Conservation (phyloP, 1,140 invertebrate species). For the Riptortus pedestris region DNA sequence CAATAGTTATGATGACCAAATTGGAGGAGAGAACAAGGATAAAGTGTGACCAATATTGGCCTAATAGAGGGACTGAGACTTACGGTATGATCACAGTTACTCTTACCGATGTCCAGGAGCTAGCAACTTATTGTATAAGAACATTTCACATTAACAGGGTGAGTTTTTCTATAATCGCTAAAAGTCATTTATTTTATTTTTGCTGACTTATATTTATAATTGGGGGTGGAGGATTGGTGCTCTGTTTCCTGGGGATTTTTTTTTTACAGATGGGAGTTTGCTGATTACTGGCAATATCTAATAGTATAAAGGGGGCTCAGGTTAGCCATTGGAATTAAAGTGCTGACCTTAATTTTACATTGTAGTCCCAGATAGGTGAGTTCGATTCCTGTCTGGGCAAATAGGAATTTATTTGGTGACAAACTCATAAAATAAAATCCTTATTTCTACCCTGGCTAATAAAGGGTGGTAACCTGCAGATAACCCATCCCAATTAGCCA, state of each 20-base stretch:
- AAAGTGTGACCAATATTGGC: conserved; percentile 98
- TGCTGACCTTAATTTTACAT: no score
- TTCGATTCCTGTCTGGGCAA: no score
- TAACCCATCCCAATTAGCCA: no score
- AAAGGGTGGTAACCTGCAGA: no score
- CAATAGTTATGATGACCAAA: conserved; percentile 98
- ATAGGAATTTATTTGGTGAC: no score
- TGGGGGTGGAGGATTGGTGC: no score
- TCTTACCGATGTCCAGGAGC: conserved; percentile 85
- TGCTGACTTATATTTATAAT: background rate
- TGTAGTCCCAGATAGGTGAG: no score
- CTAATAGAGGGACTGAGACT: conserved; percentile 77
- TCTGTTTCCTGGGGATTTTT: background rate
- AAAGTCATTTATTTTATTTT: background rate
- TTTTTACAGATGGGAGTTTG: background rate
- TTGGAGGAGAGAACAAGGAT: conserved; percentile 89
- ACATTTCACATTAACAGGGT: conserved; percentile 80
- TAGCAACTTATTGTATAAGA: conserved; percentile 94
- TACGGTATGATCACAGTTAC: conserved; percentile 91
- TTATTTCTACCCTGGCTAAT: no score
- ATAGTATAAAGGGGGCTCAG: no score
- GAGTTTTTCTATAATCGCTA: conserved; percentile 16
- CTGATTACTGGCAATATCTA: background rate
- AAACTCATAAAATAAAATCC: no score
- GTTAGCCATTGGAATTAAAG: no score